phyloP scores from a whole-genome alignment of 2,888 invertebrate genomes.

The Xylocampa areola region DNA sequence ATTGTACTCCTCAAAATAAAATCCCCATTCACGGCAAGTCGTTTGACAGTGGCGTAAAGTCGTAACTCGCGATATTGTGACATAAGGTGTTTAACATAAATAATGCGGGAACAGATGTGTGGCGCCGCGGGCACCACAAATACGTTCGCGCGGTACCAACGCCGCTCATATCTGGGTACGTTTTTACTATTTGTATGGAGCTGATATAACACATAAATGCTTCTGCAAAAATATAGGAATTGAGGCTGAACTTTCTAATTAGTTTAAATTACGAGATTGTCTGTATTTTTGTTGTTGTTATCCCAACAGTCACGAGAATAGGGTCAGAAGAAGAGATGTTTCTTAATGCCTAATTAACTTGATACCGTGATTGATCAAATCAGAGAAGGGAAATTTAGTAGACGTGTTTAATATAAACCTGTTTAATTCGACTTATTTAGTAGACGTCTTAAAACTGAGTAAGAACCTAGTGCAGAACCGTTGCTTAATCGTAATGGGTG shows the following conservation, averaged over 20 bases:
- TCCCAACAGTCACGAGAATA: too few species aligned
- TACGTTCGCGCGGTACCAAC: conserved; percentile 79
- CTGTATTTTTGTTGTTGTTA: too few species aligned
- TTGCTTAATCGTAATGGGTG: too few species aligned
- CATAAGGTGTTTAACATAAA: conserved; percentile 90
- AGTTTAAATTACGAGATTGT: too few species aligned
- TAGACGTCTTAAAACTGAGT: too few species aligned
- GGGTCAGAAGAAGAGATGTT: too few species aligned
- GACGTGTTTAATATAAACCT: too few species aligned
- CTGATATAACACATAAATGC: conserved; percentile 53
- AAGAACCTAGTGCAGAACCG: too few species aligned
- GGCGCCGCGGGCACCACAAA: conserved; percentile 85
- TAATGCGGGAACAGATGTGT: conserved; percentile 88
- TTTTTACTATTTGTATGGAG: conserved; percentile 71
- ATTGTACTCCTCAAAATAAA: conserved; percentile 75
- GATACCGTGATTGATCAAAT: too few species aligned
- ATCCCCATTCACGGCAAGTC: conserved; percentile 70
- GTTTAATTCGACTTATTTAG: too few species aligned
- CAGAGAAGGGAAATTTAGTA: too few species aligned
- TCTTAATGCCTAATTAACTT: too few species aligned
- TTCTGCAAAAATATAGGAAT: neutral
- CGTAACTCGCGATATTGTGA: conserved; percentile 89
- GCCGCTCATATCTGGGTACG: conserved; percentile 71
- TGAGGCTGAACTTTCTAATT: neutral
- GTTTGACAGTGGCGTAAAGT: conserved; percentile 77